Conservation (phyloP, 1,140 invertebrate genomes). For the Proctacanthus coquilletti region DNA sequence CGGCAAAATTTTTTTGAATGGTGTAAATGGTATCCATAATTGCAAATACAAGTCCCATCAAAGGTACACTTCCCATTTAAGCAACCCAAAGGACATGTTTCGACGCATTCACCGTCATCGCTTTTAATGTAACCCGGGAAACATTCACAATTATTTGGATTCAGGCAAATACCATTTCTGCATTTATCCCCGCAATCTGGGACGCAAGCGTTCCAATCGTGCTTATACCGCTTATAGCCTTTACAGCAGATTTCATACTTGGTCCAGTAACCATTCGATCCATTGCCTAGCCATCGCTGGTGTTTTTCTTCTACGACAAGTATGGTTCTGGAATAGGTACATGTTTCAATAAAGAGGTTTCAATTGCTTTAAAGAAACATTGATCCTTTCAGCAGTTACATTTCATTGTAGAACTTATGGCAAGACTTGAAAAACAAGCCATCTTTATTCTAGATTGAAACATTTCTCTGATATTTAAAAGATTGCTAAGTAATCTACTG, state of each 20-base stretch:
- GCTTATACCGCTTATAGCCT: conserved; percentile 40
- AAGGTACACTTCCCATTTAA: conserved; percentile 34
- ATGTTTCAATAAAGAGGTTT: no score
- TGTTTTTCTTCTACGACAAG: no score
- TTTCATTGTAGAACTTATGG: no score
- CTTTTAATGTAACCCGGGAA: conserved; percentile 34
- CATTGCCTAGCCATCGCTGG: no score
- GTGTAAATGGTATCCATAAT: conserved; percentile 42
- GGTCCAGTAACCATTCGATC: no score
- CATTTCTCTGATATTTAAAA: no score
- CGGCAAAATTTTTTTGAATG: conserved; percentile 28
- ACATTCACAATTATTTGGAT: conserved; percentile 20
- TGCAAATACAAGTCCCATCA: conserved; percentile 39
- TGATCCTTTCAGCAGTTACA: no score
- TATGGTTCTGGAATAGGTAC: no score
- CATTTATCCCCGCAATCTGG: conserved; percentile 31
- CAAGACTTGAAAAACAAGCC: no score
- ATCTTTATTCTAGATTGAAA: no score
- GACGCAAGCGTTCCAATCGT: conserved; percentile 38
- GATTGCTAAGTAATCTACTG: no score
- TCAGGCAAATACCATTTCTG: conserved; percentile 15
- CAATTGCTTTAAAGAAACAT: no score
- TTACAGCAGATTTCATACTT: conserved; percentile 43
- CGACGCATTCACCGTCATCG: conserved; percentile 24
- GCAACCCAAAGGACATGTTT: conserved; percentile 22